Conservation (phyloP, 2,113 vertebrate species). For the Noctilio leporinus region DNA sequence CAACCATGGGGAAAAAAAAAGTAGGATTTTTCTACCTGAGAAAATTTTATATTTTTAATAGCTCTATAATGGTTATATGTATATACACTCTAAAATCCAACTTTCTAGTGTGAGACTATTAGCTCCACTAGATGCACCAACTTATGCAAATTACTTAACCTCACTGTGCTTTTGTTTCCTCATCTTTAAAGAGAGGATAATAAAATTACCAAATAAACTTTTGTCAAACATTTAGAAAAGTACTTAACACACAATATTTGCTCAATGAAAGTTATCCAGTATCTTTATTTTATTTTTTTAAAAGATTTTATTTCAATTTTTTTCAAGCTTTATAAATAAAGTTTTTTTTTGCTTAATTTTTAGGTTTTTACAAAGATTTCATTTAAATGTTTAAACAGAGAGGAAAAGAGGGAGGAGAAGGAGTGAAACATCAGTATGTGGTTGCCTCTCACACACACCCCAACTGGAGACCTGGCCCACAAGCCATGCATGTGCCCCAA, state of each 20-base stretch:
- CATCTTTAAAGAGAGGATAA: conserved; percentile 3
- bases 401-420: too few relatives aligned
- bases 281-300: too few relatives aligned
- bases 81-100: neutral
- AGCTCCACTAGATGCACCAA: neutral
- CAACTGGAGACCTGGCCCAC: too few relatives aligned
- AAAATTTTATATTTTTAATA: neutral
- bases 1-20: too few relatives aligned
- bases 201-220: neutral
- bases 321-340: neutral
- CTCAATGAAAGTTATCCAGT: neutral
- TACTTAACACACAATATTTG: neutral
- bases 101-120: neutral
- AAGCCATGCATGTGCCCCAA: too few relatives aligned
- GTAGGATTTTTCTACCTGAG: neutral
- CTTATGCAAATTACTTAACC: neutral
- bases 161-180: neutral
- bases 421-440: too few relatives aligned
- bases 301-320: neutral
- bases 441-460: too few relatives aligned
- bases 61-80: neutral
- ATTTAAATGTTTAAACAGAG: too few relatives aligned
- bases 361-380: too few relatives aligned
- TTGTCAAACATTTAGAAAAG: neutral
- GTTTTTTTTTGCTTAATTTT: neutral